Conservation (phyloP, 2,888 invertebrate genomes). For the Podabrus alpinus region DNA sequence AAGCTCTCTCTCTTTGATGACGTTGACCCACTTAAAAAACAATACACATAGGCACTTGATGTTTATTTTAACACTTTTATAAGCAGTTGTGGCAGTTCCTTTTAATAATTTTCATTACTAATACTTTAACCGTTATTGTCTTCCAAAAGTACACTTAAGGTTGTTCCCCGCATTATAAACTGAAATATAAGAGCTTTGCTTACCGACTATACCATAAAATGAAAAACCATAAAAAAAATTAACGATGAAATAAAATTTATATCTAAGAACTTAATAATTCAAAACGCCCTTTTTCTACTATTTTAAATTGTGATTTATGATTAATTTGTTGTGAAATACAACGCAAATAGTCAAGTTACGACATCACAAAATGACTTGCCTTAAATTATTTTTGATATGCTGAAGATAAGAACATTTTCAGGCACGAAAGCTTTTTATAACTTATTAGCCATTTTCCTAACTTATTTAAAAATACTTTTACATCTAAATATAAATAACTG, state of each 20-base stretch:
- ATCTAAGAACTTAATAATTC: background rate
- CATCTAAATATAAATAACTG: background rate
- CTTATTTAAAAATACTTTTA: background rate
- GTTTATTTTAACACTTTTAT: constrained; percentile 5
- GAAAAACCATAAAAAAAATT: background rate
- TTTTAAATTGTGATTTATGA: background rate
- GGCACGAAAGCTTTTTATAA: background rate
- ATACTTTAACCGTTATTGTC: background rate
- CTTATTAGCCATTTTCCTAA: background rate
- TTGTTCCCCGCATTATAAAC: background rate
- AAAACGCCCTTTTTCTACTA: background rate
- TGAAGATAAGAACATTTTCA: background rate
- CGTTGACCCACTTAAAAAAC: constrained; percentile 13
- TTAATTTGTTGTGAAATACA: background rate
- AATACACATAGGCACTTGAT: constrained; percentile 15
- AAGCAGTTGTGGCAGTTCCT: background rate
- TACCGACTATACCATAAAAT: background rate
- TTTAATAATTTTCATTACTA: background rate
- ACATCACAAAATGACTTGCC: background rate
- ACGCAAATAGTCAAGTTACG: background rate
- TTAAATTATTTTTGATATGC: background rate
- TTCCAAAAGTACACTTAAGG: background rate
- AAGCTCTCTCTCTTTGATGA: constrained; percentile 5
- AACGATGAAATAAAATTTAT: background rate
- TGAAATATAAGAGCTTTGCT: background rate